Evolutionary conservation across 2,888 invertebrate species (phyloP).

Genomic region (Nasonovia ribisnigri): DNA sequence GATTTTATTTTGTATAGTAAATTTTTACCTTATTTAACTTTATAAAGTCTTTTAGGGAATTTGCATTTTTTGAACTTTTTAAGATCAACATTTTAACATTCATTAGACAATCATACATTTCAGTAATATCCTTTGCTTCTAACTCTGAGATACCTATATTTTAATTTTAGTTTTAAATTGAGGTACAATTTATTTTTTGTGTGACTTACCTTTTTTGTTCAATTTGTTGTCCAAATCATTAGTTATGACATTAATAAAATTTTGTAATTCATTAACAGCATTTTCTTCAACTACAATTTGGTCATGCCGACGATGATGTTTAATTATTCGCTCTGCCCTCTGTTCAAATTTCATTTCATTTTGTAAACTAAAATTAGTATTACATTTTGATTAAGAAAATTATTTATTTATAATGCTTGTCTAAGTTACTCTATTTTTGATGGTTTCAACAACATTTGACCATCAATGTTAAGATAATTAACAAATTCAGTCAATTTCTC

Average conservation of each 20-base stretch:
- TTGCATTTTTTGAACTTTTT: neutral
- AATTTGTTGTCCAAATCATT: neutral
- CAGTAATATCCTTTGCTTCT: constrained; percentile 10
- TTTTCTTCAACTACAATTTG: constrained; percentile 24
- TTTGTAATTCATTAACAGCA: constrained; percentile 24
- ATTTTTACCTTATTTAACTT: constrained; percentile 36
- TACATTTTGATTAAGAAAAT: neutral
- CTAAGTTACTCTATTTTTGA: constrained; percentile 30
- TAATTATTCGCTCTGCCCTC: constrained; percentile 38
- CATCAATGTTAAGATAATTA: neutral
- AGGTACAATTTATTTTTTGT: neutral
- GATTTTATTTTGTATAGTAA: neutral
- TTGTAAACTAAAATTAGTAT: constrained; percentile 15
- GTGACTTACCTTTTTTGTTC: constrained; percentile 16
- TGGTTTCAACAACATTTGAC: constrained; percentile 16
- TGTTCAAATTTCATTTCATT: constrained; percentile 33
- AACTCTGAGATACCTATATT: neutral
- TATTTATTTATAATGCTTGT: neutral
- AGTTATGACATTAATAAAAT: neutral
- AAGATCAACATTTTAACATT: neutral
- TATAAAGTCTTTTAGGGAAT: constrained; percentile 10
- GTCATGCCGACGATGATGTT: neutral
- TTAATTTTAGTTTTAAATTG: neutral
- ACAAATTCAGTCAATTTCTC: neutral
- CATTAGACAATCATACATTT: constrained; percentile 35